Evolutionary conservation across 2,113 vertebrate species (phyloP).

Genomic region (Bucco capensis): DNA sequence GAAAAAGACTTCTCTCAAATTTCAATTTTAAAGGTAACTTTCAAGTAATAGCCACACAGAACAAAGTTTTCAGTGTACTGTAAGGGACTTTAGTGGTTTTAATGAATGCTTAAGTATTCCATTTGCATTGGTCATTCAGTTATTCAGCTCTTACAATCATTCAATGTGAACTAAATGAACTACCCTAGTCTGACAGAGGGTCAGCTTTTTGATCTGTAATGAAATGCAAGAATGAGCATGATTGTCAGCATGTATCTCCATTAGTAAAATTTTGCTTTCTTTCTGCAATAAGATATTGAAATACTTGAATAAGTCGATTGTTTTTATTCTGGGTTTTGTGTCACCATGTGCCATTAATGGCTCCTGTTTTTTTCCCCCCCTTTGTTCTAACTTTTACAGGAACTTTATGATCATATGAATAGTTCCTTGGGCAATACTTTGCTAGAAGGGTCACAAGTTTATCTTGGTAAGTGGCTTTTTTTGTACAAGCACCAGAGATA

Average conservation of each 20-base stretch:
- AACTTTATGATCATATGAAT: slow-evolving; percentile 98
- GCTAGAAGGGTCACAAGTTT: slow-evolving; percentile 92
- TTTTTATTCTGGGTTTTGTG: neutral
- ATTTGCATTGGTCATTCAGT: neutral
- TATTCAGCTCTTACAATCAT: neutral
- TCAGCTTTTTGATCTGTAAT: neutral
- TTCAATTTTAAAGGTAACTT: slow-evolving; percentile 91
- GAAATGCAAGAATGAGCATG: neutral
- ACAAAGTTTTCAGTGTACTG: neutral
- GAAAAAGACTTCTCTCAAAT: slow-evolving; percentile 99
- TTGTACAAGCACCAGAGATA: neutral
- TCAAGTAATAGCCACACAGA: neutral
- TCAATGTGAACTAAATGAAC: neutral
- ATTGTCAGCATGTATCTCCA: neutral
- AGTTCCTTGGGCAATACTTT: slow-evolving; percentile 82
- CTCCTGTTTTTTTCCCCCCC: neutral
- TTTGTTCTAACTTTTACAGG: slow-evolving; percentile 71
- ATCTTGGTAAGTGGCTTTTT: slow-evolving; percentile 81
- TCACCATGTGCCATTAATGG: neutral
- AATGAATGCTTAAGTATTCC: neutral
- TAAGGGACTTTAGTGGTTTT: neutral
- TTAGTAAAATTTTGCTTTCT: neutral
- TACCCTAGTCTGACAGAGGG: neutral
- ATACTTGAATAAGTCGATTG: neutral
- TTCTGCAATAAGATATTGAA: neutral